Evolutionary conservation across 1,140 invertebrate genomes (phyloP), one percentile per base, ranked within the genome.

Genomic region (Apocrypta bakeri): DNA sequence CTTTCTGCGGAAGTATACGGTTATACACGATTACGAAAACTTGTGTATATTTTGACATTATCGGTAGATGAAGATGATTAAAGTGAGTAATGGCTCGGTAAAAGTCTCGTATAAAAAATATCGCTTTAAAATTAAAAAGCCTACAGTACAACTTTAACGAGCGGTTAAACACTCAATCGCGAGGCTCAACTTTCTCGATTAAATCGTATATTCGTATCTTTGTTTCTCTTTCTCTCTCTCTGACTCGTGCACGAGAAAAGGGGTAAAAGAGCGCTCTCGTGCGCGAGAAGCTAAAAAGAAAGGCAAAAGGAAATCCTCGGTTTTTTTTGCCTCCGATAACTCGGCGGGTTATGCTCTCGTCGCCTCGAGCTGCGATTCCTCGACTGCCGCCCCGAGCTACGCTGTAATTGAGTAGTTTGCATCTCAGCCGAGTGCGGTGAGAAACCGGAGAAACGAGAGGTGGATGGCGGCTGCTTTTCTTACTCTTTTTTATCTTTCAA

Each of bases 401-500:
- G 81, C 85, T 87, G 85, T 90, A 90, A 91, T 90, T 91, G 90
- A 90, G 90, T 89, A 88, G 89, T 90, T 91, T 90, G 89, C 88
- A 90, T 90, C 89, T 87, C 85, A 85, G 84, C 84, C 83, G 84
- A 81, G 83, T 80, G 79, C 73, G 73, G 72, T 14, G 42, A 24
- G 82, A 84, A 86, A 81, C 76, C 83, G 75, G 83, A 80, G 33
- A 83, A 77, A 82, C 56, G 29, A 63, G 40, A 56, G 48, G 29
- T 76, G 21, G 56, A 77, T 33, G 61, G n/a, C 42, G 42, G 61
- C 11, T 29, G 21, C 56, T 75, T 75, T 75, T 61, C 61, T 75
- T n/a, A n/a, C 2, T 21, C 48, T 56, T n/a, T 56, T 56, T 56
- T 4, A 6, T 56, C 42, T 14, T 1, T 17, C 11, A 3, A 17